These are phyloP conservation scores for Disparrhopalites patrizii DNA, from an alignment of 2,888 invertebrate species.

Conservation along the genomic window DNA sequence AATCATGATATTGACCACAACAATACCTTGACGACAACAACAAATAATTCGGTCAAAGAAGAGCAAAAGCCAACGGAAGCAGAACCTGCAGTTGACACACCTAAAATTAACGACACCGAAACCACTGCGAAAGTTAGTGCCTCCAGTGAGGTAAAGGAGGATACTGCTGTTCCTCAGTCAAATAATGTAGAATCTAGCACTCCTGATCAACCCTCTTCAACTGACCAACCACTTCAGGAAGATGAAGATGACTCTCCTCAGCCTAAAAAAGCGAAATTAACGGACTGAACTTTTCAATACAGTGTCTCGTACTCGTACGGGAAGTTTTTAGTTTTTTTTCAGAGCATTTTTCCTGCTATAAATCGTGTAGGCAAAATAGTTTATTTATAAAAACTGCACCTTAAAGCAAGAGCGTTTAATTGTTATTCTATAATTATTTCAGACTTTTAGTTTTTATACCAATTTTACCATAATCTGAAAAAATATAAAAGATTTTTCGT, in stretches of 20 bases:
- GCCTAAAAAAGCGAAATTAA: conserved; percentile 40
- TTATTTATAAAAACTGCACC: neutral
- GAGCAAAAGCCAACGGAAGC: neutral
- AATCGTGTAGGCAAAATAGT: neutral
- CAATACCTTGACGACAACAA: neutral
- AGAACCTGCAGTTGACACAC: neutral
- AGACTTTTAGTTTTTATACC: too few species aligned
- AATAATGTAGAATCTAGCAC: neutral
- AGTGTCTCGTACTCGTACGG: neutral
- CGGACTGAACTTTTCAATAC: conserved; percentile 25
- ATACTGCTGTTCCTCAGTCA: neutral
- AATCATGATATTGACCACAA: neutral
- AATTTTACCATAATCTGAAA: too few species aligned
- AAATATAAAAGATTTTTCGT: too few species aligned
- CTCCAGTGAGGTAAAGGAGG: conserved; percentile 8
- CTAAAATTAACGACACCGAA: conserved; percentile 2
- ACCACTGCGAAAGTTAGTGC: neutral
- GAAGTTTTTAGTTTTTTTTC: neutral
- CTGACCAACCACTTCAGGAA: conserved; percentile 26
- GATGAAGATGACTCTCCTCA: conserved; percentile 34
- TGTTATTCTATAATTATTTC: too few species aligned
- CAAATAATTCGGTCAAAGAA: too few species aligned
- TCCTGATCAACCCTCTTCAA: neutral
- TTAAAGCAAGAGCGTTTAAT: too few species aligned
- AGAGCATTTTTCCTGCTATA: conserved; percentile 5